phyloP scores from a whole-genome alignment of 2,113 vertebrate genomes.

The Coreoperca whiteheadi region DNA sequence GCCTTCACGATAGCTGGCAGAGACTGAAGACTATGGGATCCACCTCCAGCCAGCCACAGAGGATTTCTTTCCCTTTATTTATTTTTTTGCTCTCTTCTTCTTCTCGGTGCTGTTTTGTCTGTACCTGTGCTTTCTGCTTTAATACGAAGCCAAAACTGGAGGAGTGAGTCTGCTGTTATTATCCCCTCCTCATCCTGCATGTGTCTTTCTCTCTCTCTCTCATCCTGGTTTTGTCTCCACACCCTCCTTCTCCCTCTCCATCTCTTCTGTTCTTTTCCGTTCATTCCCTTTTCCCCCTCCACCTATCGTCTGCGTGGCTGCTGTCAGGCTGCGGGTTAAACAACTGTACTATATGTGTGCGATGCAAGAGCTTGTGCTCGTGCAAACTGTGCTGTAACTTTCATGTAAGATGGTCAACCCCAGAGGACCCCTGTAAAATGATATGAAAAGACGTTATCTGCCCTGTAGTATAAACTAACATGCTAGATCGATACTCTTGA shows the following conservation, averaged over 20 bases:
- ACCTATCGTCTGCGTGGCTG: conserved; percentile 45
- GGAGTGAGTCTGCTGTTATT: conserved; percentile 18
- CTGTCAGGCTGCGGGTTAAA: conserved; percentile 44
- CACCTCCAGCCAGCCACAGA: conserved; percentile 40
- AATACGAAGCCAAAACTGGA: conserved; percentile 36
- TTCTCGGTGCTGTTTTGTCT: neutral
- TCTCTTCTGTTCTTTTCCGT: neutral
- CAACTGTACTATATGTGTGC: conserved; percentile 56
- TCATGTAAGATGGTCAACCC: conserved; percentile 39
- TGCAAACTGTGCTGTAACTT: conserved; percentile 43
- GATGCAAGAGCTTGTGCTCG: conserved; percentile 20
- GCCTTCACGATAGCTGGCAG: conserved; percentile 53
- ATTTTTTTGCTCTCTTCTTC: neutral
- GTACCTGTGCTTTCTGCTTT: conserved; percentile 26
- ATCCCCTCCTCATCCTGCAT: conserved; percentile 5
- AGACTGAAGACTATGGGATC: conserved; percentile 32
- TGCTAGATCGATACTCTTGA: conserved; percentile 7
- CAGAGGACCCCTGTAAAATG: conserved; percentile 13
- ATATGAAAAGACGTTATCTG: conserved; percentile 27
- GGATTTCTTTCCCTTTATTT: neutral
- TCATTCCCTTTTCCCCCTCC: neutral
- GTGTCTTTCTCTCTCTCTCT: conserved; percentile 11
- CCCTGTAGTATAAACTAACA: conserved; percentile 12
- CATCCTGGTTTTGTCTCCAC: conserved; percentile 8
- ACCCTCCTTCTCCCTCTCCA: conserved; percentile 3